Conservation (phyloP, 2,888 invertebrate species). For the Heteromyza rotundicornis region DNA sequence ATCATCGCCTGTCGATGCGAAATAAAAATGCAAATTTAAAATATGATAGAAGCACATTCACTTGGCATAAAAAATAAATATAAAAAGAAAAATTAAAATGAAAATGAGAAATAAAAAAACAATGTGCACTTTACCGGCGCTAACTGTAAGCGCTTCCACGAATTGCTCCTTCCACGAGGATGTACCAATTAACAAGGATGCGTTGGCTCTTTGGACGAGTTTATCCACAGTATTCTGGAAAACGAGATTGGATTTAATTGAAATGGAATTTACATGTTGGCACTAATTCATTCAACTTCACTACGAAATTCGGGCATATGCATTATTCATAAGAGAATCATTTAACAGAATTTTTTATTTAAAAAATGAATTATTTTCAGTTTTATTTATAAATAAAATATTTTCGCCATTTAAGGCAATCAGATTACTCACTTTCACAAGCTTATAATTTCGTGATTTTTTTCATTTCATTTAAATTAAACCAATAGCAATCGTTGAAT, state of each 20-base stretch:
- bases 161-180: constrained; percentile 99
- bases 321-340: too few species aligned
- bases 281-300: background rate
- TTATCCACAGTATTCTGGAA: constrained; percentile 96
- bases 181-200: constrained; percentile 90
- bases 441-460: too few species aligned
- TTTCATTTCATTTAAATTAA: too few species aligned
- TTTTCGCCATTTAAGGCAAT: too few species aligned
- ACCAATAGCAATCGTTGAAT: too few species aligned
- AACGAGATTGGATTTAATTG: too few species aligned
- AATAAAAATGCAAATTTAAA: constrained; percentile 8
- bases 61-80: background rate
- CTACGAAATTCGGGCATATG: too few species aligned
- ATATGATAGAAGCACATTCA: constrained; percentile 13
- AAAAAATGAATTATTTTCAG: too few species aligned
- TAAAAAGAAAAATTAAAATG: background rate
- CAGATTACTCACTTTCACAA: too few species aligned
- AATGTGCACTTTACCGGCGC: constrained; percentile 76
- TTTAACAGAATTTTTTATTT: too few species aligned
- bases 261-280: too few species aligned
- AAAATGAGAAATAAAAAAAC: background rate
- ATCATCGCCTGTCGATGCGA: constrained; percentile 56
- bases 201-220: constrained; percentile 95
- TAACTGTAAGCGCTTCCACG: constrained; percentile 93
- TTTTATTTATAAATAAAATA: too few species aligned